Conservation (phyloP, 2,113 vertebrate species). For the Planiliza haematocheilus region DNA sequence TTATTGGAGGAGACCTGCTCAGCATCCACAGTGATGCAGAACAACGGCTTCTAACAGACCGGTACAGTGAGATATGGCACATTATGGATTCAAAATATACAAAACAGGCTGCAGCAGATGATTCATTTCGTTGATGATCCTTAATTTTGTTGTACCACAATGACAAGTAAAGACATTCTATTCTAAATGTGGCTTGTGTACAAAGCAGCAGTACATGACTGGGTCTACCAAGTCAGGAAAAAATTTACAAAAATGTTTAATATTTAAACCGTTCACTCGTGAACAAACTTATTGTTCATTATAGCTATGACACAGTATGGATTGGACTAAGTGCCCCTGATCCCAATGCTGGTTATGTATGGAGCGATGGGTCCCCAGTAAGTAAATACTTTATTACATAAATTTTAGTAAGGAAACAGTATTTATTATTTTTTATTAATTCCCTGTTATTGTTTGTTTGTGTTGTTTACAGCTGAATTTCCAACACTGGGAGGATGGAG, state of each 20-base stretch:
- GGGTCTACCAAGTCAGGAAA: too few species aligned
- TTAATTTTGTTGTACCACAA: too few species aligned
- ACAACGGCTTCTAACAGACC: constrained; percentile 23
- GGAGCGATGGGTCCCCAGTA: constrained; percentile 89
- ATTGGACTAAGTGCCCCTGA: constrained; percentile 84
- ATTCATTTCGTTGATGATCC: too few species aligned
- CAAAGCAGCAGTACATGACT: too few species aligned
- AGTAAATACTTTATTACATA: constrained; percentile 36
- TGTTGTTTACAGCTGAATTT: constrained; percentile 81
- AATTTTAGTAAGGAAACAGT: neutral
- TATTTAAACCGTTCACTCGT: neutral
- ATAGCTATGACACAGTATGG: constrained; percentile 22
- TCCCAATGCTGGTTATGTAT: constrained; percentile 84
- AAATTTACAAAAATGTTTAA: too few species aligned
- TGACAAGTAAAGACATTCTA: too few species aligned
- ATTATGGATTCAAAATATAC: too few species aligned
- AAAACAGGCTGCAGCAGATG: too few species aligned
- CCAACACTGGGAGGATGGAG: constrained; percentile 88
- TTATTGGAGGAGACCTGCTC: constrained; percentile 89
- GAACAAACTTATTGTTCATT: neutral
- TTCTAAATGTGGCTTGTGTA: too few species aligned
- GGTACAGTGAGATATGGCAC: constrained; percentile 30
- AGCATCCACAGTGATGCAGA: constrained; percentile 84
- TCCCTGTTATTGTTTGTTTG: constrained; percentile 16
- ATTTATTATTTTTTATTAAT: neutral